Percentiles rank a stretch among this genome's conserved stretches.
These are phyloP conservation scores for Scaptomyza caliginosa DNA, from an alignment of 2,888 invertebrate genomes.

Conservation along the genomic window DNA sequence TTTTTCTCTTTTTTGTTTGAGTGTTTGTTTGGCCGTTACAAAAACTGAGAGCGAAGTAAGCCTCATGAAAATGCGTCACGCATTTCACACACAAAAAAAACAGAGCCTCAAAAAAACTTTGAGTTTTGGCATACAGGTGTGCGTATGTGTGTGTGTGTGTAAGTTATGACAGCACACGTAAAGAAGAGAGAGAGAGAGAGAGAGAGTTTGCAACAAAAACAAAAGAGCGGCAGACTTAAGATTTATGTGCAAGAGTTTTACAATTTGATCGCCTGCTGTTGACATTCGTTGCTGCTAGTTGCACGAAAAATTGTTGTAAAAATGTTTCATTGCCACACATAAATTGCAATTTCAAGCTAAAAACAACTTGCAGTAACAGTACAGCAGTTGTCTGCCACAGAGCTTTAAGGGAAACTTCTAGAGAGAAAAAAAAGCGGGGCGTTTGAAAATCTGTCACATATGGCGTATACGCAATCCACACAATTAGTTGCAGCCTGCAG, in stretches of 20 bases:
- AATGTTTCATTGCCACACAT: constrained; percentile 70
- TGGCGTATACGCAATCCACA: constrained; percentile 52
- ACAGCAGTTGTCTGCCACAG: constrained; percentile 47
- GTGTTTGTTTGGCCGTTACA: constrained; percentile 42
- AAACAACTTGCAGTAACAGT: constrained; percentile 20
- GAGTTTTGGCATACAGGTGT: constrained; percentile 28
- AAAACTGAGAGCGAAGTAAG: constrained; percentile 15
- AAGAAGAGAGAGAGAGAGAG: constrained; percentile 13
- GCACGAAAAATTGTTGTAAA: constrained; percentile 51
- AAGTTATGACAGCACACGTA: constrained; percentile 65
- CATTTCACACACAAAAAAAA: constrained; percentile 50
- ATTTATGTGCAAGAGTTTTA: constrained; percentile 77
- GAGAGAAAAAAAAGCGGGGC: constrained; percentile 4
- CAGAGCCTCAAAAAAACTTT: constrained; percentile 7
- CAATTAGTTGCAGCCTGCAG: constrained; percentile 56
- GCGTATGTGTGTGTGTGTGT: constrained; percentile 23
- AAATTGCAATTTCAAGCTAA: constrained; percentile 54
- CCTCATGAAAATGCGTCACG: constrained; percentile 70
- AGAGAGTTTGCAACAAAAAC: not conserved
- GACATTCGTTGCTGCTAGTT: constrained; percentile 68
- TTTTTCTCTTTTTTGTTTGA: too few relatives aligned
- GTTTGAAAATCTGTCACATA: constrained; percentile 19
- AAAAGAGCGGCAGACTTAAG: constrained; percentile 54
- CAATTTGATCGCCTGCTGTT: constrained; percentile 76
- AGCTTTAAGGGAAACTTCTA: constrained; percentile 54